These are phyloP conservation scores for Timema podura DNA, from an alignment of 2,888 invertebrate species.

Conservation along the genomic window DNA sequence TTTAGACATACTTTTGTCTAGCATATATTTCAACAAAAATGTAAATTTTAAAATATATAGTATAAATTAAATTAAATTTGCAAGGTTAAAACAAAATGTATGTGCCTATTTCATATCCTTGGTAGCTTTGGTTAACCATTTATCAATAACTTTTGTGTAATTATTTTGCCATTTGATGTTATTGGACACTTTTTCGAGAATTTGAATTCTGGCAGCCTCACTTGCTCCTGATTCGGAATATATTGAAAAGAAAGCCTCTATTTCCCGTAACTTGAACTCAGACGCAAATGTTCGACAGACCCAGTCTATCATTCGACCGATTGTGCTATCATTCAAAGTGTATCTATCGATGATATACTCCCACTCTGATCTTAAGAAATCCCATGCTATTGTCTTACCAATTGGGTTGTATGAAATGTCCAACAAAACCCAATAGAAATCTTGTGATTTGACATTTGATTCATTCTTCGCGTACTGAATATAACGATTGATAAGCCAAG, in stretches of 20 bases:
- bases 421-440: slow-evolving; percentile 69
- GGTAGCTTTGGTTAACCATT: no score
- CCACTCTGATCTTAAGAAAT: slow-evolving; percentile 74
- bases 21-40: no score
- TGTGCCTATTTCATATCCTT: no score
- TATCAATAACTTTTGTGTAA: no score
- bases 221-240: no score
- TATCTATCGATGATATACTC: slow-evolving; percentile 68
- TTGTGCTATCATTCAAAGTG: slow-evolving; percentile 73
- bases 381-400: slow-evolving; percentile 76
- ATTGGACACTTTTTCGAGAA: no score
- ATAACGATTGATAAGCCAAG: slow-evolving; percentile 62
- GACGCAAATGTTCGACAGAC: slow-evolving; percentile 68
- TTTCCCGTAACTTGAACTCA: slow-evolving; percentile 61
- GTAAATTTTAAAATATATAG: no score
- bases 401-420: slow-evolving; percentile 67
- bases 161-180: no score
- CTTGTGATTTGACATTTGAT: slow-evolving; percentile 72
- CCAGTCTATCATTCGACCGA: slow-evolving; percentile 69
- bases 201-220: no score
- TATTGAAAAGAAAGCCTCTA: background rate
- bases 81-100: no score
- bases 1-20: no score
- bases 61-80: no score
- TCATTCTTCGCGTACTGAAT: slow-evolving; percentile 70